phyloP scores from a whole-genome alignment of 2,113 vertebrate genomes.

The Formicarius rufipectus region DNA sequence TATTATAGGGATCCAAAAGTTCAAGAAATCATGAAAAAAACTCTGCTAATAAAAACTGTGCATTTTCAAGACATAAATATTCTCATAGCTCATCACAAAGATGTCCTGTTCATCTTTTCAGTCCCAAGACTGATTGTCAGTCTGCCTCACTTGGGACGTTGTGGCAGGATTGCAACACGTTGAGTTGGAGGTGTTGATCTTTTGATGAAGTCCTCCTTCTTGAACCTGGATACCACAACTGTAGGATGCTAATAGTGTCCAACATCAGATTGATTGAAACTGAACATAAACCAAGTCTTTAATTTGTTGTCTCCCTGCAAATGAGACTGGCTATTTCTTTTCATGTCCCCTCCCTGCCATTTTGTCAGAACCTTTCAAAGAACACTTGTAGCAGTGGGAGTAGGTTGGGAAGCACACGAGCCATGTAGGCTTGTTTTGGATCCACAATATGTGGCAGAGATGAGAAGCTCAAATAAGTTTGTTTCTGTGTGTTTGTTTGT shows the following conservation, averaged over 20 bases:
- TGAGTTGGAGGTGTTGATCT: neutral
- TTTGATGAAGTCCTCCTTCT: neutral
- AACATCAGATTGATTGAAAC: neutral
- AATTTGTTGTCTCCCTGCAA: neutral
- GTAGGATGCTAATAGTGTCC: neutral
- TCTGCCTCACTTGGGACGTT: neutral
- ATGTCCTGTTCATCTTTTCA: neutral
- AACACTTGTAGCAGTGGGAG: neutral
- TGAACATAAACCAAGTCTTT: neutral
- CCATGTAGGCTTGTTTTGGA: neutral
- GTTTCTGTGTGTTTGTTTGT: too few species aligned
- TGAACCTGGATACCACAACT: neutral
- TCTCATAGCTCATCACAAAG: neutral
- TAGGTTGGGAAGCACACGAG: neutral
- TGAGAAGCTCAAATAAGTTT: neutral
- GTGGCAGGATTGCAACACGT: neutral
- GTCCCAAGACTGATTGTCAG: neutral
- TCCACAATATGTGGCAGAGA: rapidly evolving
- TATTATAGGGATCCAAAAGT: neutral
- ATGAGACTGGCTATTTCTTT: neutral
- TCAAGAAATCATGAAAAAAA: neutral
- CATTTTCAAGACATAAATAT: neutral
- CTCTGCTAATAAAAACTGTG: neutral
- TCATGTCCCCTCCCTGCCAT: neutral
- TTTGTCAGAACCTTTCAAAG: neutral